Conservation (phyloP, 2,113 vertebrate species). For the Heloderma charlesbogerti region DNA sequence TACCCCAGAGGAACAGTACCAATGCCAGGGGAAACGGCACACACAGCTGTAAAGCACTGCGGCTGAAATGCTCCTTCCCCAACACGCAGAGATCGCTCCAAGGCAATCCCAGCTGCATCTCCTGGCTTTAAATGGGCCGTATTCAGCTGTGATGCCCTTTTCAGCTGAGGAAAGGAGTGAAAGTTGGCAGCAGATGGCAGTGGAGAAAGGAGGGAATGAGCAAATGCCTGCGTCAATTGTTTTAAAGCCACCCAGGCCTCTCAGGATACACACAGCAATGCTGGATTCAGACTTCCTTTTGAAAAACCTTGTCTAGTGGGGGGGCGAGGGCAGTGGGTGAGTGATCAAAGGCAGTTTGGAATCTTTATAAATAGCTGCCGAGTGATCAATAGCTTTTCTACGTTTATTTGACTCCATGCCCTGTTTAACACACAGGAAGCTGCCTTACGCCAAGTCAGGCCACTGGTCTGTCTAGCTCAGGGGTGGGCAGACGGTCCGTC, state of each 20-base stretch:
- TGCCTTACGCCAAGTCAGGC: too few relatives aligned
- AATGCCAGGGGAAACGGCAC: neutral
- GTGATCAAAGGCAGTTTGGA: neutral
- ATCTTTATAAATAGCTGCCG: neutral
- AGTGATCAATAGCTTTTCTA: neutral
- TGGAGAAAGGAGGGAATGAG: neutral
- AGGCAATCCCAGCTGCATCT: neutral
- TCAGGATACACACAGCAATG: neutral
- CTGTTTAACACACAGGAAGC: neutral
- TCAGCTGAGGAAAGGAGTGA: neutral
- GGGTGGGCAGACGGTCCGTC: too few relatives aligned
- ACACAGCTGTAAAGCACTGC: neutral
- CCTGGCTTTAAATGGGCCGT: neutral
- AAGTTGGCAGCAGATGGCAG: neutral
- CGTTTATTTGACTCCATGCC: neutral
- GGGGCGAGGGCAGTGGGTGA: too few relatives aligned
- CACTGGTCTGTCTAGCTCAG: too few relatives aligned
- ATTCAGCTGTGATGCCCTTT: conserved; percentile 1
- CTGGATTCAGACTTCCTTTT: neutral
- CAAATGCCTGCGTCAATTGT: neutral
- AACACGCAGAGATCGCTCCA: neutral
- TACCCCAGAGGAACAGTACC: neutral
- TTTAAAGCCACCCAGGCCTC: neutral
- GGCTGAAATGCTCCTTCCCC: neutral
- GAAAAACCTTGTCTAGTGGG: neutral